Evolutionary conservation across 2,888 invertebrate genomes (phyloP).

Genomic region (Blomia tropicalis): DNA sequence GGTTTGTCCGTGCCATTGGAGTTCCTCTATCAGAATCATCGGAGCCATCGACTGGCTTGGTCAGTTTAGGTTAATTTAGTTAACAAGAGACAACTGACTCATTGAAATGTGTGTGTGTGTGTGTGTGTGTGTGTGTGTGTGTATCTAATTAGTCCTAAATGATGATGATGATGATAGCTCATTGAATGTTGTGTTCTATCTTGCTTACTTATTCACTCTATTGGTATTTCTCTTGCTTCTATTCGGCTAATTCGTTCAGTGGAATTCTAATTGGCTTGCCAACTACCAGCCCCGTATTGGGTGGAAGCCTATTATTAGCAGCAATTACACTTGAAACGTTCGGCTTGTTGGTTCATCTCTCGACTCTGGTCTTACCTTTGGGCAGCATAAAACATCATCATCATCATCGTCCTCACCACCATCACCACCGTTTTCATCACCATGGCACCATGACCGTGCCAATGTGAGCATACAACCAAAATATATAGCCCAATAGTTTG

Average conservation of each 20-base stretch:
- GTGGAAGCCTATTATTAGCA: constrained; percentile 19
- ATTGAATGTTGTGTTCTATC: background rate
- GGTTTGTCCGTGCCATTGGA: too few relatives aligned
- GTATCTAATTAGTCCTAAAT: constrained; percentile 15
- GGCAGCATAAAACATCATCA: constrained; percentile 1
- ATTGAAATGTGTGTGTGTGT: too few relatives aligned
- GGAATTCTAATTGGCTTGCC: background rate
- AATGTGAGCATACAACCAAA: background rate
- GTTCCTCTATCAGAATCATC: too few relatives aligned
- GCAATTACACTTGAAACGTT: constrained; percentile 8
- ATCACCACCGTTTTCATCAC: background rate
- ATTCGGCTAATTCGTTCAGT: background rate
- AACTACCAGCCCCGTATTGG: background rate
- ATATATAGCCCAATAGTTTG: background rate
- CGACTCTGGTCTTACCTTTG: background rate
- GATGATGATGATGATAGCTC: constrained; percentile 11
- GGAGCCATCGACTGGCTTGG: too few relatives aligned
- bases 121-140: too few relatives aligned
- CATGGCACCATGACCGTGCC: background rate
- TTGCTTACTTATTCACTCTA: too few relatives aligned
- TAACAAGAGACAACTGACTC: constrained; percentile 16
- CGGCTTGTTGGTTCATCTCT: too few relatives aligned
- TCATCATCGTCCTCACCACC: background rate
- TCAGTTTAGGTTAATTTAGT: constrained; percentile 4
- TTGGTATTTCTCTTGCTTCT: background rate